Evolutionary conservation across 2,113 vertebrate genomes (phyloP).

Genomic region (Dendropsophus ebraccatus): DNA sequence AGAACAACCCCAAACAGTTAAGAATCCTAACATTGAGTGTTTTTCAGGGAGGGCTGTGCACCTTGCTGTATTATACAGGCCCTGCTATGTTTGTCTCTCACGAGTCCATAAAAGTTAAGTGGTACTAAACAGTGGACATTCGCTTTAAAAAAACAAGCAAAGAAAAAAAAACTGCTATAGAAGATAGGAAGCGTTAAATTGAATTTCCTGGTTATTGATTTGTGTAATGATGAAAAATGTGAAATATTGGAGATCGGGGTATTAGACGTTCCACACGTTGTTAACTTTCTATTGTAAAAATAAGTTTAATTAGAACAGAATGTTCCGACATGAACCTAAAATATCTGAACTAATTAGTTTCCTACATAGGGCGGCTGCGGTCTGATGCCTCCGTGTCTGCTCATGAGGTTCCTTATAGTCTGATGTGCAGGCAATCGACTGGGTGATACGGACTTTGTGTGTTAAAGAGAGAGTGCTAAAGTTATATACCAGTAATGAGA

Average conservation of each 20-base stretch:
- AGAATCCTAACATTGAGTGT: no score
- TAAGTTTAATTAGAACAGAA: background rate
- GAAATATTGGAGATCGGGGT: background rate
- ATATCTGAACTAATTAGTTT: slow-evolving; percentile 43
- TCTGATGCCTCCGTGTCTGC: slow-evolving; percentile 4
- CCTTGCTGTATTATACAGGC: no score
- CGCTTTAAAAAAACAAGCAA: no score
- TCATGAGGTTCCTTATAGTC: background rate
- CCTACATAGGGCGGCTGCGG: background rate
- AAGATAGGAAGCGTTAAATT: background rate
- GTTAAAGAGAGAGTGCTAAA: no score
- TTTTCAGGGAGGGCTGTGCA: background rate
- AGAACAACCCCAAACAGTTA: no score
- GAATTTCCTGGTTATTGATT: background rate
- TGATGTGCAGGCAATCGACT: background rate
- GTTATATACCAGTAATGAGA: no score
- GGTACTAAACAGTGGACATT: no score
- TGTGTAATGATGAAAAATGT: background rate
- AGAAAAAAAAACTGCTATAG: no score
- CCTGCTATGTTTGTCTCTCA: no score
- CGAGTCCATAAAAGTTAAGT: no score
- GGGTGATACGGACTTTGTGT: background rate
- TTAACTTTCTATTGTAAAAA: slow-evolving; percentile 10
- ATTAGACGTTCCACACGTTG: background rate
- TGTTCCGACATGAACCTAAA: background rate